Conservation (phyloP, 2,888 invertebrate genomes). For the Hydrotaea diabolus region DNA sequence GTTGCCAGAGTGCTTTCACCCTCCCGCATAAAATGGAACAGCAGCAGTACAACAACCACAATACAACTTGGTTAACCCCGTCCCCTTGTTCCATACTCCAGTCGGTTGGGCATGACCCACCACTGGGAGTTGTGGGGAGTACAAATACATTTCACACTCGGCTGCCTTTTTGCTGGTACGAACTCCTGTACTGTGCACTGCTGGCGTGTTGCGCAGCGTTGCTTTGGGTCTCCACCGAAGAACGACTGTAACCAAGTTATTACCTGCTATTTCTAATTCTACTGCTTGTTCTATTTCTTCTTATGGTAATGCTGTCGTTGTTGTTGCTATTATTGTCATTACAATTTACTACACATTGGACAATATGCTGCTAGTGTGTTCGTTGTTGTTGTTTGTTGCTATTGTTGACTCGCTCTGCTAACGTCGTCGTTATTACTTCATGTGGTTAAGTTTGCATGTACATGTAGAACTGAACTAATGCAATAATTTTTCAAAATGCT, state of each 20-base stretch:
- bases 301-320: constrained; percentile 10
- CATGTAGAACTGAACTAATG: too few relatives aligned
- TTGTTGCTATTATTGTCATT: constrained; percentile 37
- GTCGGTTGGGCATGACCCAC: neutral
- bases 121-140: neutral
- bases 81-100: neutral
- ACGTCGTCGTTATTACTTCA: constrained; percentile 43
- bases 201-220: neutral
- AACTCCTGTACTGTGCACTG: too few relatives aligned
- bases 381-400: constrained; percentile 22
- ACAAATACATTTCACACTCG: constrained; percentile 53
- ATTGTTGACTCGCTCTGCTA: constrained; percentile 43
- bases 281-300: neutral
- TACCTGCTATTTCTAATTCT: constrained; percentile 36
- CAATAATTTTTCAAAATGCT: constrained; percentile 55
- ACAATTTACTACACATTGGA: constrained; percentile 31
- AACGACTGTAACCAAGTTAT: constrained; percentile 54
- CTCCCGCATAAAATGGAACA: neutral
- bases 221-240: neutral
- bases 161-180: constrained; percentile 32
- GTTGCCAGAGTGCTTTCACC: constrained; percentile 32
- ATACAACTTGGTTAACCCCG: constrained; percentile 5
- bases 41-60: neutral
- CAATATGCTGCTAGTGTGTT: constrained; percentile 36
- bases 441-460: constrained; percentile 48